Evolutionary conservation across 2,797 vertebrate species (phyloP), one percentile per base, ranked within the genome.

Genomic region (Cynodonichthys magdalenae): DNA sequence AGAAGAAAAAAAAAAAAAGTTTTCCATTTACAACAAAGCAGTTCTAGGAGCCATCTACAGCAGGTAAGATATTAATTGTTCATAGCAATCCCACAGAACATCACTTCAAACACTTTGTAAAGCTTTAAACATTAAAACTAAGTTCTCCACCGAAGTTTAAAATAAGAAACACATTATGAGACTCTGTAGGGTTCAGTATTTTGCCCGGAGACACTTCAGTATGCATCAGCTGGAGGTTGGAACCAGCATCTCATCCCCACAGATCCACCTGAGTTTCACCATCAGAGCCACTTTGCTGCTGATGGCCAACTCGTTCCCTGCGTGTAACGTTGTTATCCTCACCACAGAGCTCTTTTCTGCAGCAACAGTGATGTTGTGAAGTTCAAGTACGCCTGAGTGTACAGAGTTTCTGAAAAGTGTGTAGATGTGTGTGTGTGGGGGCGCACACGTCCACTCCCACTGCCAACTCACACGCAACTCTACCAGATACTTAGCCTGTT

Each of bases 401-500:
- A 59, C 73, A 51, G 53, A 66, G 42, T n/a, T 14, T 47, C 53
- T 41, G 20, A 75, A 63, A 66, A 61, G 52, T 19, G 79, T 15
- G 83, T 82, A 78, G 86, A 83, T 77, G 82, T 85, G 63, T 48
- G 63, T 36, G 53, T 45, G 59, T 42, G 31, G 54, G 66, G 53
- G 68, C 55, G 68, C 47, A 61, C n/a, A 29, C 66, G 74, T 72
- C 58, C 73, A 75, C 72, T 82, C 79, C 61, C 78, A 50, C 71
- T 69, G 58, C 84, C 84, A 81, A 85, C 88, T 74, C 82, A 1
- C 71, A 54, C 61, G 71, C 59, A n/a, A 71, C 74, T 73, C 66
- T 67, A 82, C 48, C 53, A 84, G 58, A 77, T 76, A 59, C 79
- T 86, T 84, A 82, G 86, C 88, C 85, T 89, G 88, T 78, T 63